Conservation (phyloP, 2,113 vertebrate genomes). For the Willisornis vidua region DNA sequence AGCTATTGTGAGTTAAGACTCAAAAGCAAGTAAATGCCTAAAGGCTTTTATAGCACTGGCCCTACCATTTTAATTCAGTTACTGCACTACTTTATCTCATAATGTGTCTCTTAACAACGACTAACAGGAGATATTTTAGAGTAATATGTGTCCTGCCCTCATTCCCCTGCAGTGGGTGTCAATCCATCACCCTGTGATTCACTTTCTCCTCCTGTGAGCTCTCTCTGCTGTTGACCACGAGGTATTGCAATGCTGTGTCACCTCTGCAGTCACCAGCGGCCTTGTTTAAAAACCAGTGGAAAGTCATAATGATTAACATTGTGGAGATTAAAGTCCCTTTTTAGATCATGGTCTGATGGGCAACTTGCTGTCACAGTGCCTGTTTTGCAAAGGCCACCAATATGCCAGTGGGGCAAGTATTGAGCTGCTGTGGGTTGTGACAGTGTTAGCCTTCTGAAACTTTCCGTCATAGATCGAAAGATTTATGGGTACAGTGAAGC, state of each 20-base stretch:
- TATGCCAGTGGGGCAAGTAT: background rate
- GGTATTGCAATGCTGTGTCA: background rate
- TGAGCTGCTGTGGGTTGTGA: background rate
- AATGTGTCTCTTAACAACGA: background rate
- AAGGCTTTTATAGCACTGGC: background rate
- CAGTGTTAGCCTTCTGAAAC: background rate
- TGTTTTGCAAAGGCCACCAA: background rate
- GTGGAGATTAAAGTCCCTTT: slow-evolving; percentile 5
- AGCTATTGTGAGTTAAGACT: background rate
- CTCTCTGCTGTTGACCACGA: slow-evolving; percentile 42
- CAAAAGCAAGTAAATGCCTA: background rate
- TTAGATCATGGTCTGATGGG: background rate
- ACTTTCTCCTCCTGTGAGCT: slow-evolving; percentile 35
- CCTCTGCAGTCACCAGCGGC: background rate
- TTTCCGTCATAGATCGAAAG: background rate
- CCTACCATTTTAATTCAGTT: background rate
- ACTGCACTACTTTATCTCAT: background rate
- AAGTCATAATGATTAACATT: background rate
- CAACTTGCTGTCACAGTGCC: background rate
- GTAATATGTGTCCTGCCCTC: background rate
- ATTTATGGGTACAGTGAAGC: slow-evolving; percentile 14
- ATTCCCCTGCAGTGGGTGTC: background rate
- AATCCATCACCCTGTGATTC: background rate
- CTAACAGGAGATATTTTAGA: background rate
- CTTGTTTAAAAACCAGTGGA: background rate